phyloP scores from a whole-genome alignment of 2,113 vertebrate species.

The Mungos mungo region DNA sequence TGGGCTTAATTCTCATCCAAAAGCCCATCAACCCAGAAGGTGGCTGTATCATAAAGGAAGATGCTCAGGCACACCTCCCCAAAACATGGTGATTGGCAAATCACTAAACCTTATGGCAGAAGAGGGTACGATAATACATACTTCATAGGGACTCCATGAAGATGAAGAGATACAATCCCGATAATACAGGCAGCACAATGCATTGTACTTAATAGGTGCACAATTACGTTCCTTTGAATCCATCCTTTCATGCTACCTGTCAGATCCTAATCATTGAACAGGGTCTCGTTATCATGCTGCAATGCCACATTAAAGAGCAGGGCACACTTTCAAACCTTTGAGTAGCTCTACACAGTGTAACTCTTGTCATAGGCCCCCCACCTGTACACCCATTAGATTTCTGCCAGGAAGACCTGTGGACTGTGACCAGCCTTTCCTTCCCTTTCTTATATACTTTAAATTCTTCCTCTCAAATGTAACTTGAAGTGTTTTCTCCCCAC shows the following conservation, averaged over 20 bases:
- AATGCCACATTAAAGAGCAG: background rate
- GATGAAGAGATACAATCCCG: background rate
- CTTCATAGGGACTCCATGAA: background rate
- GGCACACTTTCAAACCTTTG: background rate
- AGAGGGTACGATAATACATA: background rate
- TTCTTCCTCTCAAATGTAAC: background rate
- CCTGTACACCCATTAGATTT: background rate
- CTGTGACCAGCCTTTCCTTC: background rate
- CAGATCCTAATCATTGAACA: background rate
- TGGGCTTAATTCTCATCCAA: background rate
- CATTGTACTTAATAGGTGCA: background rate
- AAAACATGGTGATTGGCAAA: background rate
- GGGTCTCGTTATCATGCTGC: background rate
- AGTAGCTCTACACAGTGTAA: background rate
- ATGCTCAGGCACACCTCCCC: background rate
- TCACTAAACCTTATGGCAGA: background rate
- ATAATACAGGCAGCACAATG: fast-evolving
- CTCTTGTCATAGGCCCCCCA: no score
- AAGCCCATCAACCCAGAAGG: background rate
- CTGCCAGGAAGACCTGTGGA: background rate
- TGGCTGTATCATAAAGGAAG: background rate
- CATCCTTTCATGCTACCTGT: background rate
- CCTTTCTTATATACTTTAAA: background rate
- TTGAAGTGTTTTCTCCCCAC: background rate
- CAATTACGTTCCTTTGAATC: background rate